These are phyloP conservation scores for Fundulus diaphanus DNA, from an alignment of 2,797 vertebrate genomes.

Conservation along the genomic window DNA sequence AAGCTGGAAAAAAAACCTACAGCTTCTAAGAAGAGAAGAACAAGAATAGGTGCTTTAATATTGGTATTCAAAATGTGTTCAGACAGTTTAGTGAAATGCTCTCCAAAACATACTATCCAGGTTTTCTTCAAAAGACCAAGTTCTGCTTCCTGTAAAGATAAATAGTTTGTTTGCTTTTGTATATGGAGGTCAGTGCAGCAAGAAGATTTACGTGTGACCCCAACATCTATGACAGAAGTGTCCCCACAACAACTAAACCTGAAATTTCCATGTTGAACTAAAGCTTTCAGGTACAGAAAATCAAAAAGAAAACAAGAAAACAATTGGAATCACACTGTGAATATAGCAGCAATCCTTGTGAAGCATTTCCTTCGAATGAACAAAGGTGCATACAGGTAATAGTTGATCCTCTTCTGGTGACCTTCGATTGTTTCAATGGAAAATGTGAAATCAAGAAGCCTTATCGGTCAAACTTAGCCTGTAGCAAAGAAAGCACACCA, in stretches of 20 bases:
- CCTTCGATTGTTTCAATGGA: not conserved
- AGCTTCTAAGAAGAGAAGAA: not conserved
- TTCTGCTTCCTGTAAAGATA: not conserved
- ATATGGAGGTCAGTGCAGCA: not conserved
- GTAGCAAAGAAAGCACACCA: not conserved
- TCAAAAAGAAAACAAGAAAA: not conserved
- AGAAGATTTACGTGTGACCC: not conserved
- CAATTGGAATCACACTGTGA: not conserved
- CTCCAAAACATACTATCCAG: not conserved
- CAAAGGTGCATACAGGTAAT: not conserved
- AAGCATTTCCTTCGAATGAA: not conserved
- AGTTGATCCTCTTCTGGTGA: not conserved
- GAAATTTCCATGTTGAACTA: not conserved
- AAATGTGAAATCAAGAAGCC: not conserved
- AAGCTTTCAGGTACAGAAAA: not conserved
- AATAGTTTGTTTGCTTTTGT: not conserved
- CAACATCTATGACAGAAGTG: not conserved
- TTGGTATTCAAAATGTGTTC: not conserved
- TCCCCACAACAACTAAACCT: not conserved
- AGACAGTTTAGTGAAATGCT: not conserved
- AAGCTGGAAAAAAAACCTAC: not conserved
- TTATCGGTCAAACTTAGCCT: not conserved
- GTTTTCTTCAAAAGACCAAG: not conserved
- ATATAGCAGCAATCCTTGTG: not conserved
- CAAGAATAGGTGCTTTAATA: not conserved